Evolutionary conservation across 2,113 vertebrate genomes (phyloP), one percentile per base, ranked within the genome.

Genomic region (Protomyctophum bolini): DNA sequence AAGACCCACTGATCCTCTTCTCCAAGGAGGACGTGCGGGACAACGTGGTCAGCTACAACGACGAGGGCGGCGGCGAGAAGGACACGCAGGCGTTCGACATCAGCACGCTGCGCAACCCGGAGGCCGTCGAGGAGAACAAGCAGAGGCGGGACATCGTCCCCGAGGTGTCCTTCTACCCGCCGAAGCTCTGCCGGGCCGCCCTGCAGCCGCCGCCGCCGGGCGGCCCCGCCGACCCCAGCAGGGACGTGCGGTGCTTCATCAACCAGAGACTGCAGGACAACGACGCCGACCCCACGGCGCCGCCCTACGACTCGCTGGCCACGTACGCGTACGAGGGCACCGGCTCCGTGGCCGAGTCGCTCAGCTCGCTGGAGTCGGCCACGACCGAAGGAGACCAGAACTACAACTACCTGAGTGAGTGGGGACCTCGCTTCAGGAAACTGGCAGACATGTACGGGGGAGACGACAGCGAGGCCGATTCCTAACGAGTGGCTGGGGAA

Each of bases 21-120:
- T 99, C 97, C 90, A 98, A 98, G 81, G 97, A 98, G 89, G 97
- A 98, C 80, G 97, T 98, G 89, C 87, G 97, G 73, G 97, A 98
- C 90, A 98, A 98, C 88, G 96, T 99, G 8, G 97, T 98, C 87
- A 98, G 97, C 79, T 99, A 99, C 85, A 98, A 98, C 0, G 97
- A 98, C 3, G 97, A 99, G 72, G 97, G 97, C 0, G 97, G 97
- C 0, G 97, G 97, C 58, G 97, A 99, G 81, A 97, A 98, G 90
- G 97, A 99, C 92, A 99, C 97, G 0, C 97, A 98, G 91, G 97
- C 97, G 0, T 98, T 99, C 77, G 97, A 99, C 75, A 98, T 98
- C 5, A 95, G 97, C 83, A 97, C 97, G 0, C 91, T 98, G 87
- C 91, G 97, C 59, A 98, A 99, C 79, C 97, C 96, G 0, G 97